Evolutionary conservation across 2,797 vertebrate species (phyloP).

Genomic region (Clamator glandarius): DNA sequence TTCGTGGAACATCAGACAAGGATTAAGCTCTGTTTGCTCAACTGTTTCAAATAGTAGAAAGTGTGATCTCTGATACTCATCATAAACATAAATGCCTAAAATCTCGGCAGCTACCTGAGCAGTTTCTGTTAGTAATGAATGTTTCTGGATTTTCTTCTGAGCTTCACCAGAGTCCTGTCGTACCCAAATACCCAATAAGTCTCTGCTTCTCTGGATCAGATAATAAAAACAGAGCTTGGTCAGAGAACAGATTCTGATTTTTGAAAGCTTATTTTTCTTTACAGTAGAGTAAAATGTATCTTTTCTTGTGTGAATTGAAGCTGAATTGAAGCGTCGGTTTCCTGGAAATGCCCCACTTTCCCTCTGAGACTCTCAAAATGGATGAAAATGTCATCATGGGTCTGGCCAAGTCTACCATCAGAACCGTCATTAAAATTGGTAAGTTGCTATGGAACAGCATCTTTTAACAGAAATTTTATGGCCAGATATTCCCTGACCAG

Average conservation of each 20-base stretch:
- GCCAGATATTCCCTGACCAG: neutral
- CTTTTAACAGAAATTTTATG: neutral
- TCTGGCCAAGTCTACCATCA: neutral
- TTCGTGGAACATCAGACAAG: neutral
- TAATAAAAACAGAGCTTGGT: neutral
- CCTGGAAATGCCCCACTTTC: neutral
- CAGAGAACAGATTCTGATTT: neutral
- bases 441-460: neutral
- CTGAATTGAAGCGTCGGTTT: neutral
- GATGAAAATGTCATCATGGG: neutral
- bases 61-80: neutral
- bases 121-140: neutral
- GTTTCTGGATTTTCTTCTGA: neutral
- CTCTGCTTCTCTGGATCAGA: neutral
- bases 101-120: neutral
- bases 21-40: neutral
- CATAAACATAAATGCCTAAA: neutral
- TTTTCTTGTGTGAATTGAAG: neutral
- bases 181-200: neutral
- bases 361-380: neutral
- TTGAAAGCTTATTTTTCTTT: neutral
- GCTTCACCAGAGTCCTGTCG: neutral
- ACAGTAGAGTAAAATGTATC: neutral
- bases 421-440: neutral
- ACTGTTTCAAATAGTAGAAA: neutral